Evolutionary conservation across 2,797 vertebrate species (phyloP).

Genomic region (Leptatherina wallacei): DNA sequence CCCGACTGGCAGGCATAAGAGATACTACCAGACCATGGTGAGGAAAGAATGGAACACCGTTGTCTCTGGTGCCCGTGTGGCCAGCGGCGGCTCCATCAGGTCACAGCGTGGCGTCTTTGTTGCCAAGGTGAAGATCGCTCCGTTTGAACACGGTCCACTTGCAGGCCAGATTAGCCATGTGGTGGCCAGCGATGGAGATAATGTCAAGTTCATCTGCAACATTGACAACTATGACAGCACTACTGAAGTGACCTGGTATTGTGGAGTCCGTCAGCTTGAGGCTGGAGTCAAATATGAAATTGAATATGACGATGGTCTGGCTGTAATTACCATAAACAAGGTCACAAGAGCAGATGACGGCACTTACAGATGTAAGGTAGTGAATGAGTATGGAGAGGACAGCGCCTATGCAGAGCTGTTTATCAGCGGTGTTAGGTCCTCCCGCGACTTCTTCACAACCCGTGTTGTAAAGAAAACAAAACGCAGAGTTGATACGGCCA

Average conservation of each 20-base stretch:
- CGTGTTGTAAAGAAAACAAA: constrained; percentile 94
- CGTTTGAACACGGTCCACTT: constrained; percentile 95
- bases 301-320: constrained; percentile 92
- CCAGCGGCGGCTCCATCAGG: constrained; percentile 92
- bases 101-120: constrained; percentile 92
- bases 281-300: constrained; percentile 93
- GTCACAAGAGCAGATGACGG: constrained; percentile 93
- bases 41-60: constrained; percentile 96
- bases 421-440: constrained; percentile 89
- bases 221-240: constrained; percentile 97
- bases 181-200: constrained; percentile 89
- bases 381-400: constrained; percentile 97
- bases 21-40: constrained; percentile 93
- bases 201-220: constrained; percentile 90
- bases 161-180: constrained; percentile 91
- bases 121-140: constrained; percentile 96
- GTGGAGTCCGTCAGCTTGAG: constrained; percentile 95
- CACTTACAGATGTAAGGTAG: constrained; percentile 96
- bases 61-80: constrained; percentile 92
- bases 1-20: constrained; percentile 90
- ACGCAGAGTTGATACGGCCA: constrained; percentile 92
- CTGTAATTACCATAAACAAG: constrained; percentile 91
- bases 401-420: constrained; percentile 96
- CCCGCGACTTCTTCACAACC: constrained; percentile 89
- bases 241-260: constrained; percentile 98